These are phyloP conservation scores for Drosophila athabasca DNA, from an alignment of 1,140 invertebrate genomes.

Conservation along the genomic window DNA sequence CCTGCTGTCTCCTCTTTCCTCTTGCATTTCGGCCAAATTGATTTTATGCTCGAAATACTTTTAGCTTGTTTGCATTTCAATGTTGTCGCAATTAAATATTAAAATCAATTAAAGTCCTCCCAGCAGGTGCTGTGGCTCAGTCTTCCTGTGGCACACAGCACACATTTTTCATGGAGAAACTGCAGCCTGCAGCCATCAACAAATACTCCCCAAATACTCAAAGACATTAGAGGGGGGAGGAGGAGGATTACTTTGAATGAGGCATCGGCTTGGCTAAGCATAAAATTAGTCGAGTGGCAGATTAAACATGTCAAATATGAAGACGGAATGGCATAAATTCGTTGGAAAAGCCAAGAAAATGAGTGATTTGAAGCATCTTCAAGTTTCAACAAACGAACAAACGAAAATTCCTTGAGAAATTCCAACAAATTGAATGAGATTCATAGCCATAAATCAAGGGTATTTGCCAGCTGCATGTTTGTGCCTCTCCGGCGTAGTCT, in stretches of 20 bases:
- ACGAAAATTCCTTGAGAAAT: slow-evolving; percentile 7
- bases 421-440: slow-evolving; percentile 42
- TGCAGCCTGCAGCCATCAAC: slow-evolving; percentile 48
- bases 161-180: slow-evolving; percentile 48
- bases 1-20: neutral
- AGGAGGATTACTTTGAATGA: neutral
- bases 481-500: slow-evolving; percentile 1
- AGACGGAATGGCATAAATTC: neutral
- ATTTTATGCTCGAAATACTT: slow-evolving; percentile 53
- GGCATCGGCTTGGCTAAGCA: neutral
- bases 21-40: slow-evolving; percentile 59
- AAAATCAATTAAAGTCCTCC: slow-evolving; percentile 73
- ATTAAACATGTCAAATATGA: neutral
- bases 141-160: neutral
- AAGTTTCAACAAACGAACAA: neutral
- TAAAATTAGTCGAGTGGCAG: slow-evolving; percentile 12
- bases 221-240: slow-evolving; percentile 22
- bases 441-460: slow-evolving; percentile 48
- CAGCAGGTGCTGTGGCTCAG: neutral
- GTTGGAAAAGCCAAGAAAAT: neutral
- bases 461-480: too few species aligned
- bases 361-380: too few species aligned
- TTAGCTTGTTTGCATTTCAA: slow-evolving; percentile 61
- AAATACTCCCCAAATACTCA: slow-evolving; percentile 33
- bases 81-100: slow-evolving; percentile 75